Base-by-base conservation (phyloP, 2,888 invertebrate genomes). In the Eurytoma adleriae region DNA sequence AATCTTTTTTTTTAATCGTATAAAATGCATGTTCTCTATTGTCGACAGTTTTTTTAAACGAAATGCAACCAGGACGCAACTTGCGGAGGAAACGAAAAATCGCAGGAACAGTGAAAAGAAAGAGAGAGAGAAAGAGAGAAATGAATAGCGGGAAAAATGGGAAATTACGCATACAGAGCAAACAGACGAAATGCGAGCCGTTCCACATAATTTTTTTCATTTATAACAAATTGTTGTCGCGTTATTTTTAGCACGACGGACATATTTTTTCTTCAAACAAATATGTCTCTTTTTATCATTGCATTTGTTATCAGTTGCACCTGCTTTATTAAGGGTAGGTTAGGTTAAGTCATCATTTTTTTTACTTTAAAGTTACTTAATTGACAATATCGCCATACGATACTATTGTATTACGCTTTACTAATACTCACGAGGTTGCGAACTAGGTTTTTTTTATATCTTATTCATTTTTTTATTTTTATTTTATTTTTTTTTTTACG, bases 31-130 rank as follows among this genome's bases (percentile, higher is more conserved):
- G 87, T 89, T 89, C 88, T 88, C 85, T 88, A 89, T 89, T 89
- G 87, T 87, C 87, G 88, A 89, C 88, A 89, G 89, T 89, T 88
- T 89, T 89, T 88, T 89, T 88, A 89, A 89, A 89, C 86, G 87
- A 88, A 86, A 86, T 86, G 87, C 89, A 88, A 82, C 86, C 88
- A 85, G 88, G 88, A 86, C 86, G 86, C 87, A 85, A 87, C 87
- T 86, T 86, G 85, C 85, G 85, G 86, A 88, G 84, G 86, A 87
- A 79, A 79, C 78, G 70, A 78, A 79, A 82, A 78, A 79, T 57
- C 62, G 79, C 76, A 75, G 68, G 70, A 72, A 75, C 79, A 67
- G 54, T 75, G 64, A 76, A 76, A 76, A 80, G 79, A 76, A 71
- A 79, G 56, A 72, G 48, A 64, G 52, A 61, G 67, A 62, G 73